phyloP scores from a whole-genome alignment of 2,797 vertebrate species.

The Jordanella pulchra region DNA sequence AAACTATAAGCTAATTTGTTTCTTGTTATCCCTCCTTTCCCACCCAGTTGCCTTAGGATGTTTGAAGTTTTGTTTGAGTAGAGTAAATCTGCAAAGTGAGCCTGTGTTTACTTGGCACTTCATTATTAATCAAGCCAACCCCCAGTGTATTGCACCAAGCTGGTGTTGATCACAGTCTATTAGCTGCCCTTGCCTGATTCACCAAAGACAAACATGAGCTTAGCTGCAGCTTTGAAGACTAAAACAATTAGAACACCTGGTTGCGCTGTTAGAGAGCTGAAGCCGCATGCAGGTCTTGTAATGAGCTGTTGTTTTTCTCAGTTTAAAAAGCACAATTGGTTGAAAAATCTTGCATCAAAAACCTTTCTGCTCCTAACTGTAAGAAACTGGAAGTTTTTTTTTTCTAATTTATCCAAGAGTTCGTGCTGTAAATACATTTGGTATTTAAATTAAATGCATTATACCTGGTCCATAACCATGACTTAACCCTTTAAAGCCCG shows the following conservation, averaged over 20 bases:
- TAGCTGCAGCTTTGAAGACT: conserved; percentile 50
- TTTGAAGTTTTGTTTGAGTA: conserved; percentile 48
- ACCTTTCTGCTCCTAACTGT: conserved; percentile 21
- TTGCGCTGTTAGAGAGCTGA: conserved; percentile 31
- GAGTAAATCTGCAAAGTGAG: conserved; percentile 35
- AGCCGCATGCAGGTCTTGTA: conserved; percentile 25
- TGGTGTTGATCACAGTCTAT: conserved; percentile 57
- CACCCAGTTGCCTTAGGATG: conserved; percentile 27
- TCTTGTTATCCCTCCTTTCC: not conserved
- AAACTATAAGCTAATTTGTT: conserved; percentile 17
- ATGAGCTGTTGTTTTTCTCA: conserved; percentile 30
- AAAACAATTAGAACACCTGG: conserved; percentile 58
- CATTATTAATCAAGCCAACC: conserved; percentile 54
- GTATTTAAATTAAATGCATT: not conserved
- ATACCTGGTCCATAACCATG: not conserved
- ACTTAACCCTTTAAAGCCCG: no score
- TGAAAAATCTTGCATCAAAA: conserved; percentile 29
- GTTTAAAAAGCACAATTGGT: conserved; percentile 31
- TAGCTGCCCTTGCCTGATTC: conserved; percentile 63
- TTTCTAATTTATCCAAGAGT: conserved; percentile 11
- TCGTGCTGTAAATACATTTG: not conserved
- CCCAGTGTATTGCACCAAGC: conserved; percentile 45
- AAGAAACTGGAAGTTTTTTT: no score
- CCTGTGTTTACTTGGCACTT: conserved; percentile 54
- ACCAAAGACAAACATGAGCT: conserved; percentile 65